Conservation (phyloP, 2,113 vertebrate species). For the Ondatra zibethicus region DNA sequence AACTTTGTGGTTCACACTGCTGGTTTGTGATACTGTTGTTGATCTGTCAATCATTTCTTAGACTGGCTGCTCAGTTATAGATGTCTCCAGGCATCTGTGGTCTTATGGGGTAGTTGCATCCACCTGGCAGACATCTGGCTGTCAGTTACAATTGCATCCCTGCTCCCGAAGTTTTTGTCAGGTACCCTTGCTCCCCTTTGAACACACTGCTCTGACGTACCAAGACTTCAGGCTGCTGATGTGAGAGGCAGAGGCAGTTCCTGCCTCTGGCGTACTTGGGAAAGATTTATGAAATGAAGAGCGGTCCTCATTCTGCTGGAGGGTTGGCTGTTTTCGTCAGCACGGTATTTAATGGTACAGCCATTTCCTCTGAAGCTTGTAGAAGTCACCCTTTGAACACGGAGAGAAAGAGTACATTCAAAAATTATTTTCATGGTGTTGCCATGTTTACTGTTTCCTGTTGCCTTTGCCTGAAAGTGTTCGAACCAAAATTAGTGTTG, state of each 20-base stretch:
- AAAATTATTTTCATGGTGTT: conserved; percentile 88
- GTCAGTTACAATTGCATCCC: conserved; percentile 90
- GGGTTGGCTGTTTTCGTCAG: conserved; percentile 80
- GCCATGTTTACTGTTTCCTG: conserved; percentile 89
- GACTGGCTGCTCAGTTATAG: conserved; percentile 84
- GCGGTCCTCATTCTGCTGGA: conserved; percentile 77
- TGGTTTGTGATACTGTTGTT: conserved; percentile 85
- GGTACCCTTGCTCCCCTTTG: conserved; percentile 87
- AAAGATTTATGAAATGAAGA: conserved; percentile 88
- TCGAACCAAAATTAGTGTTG: conserved; percentile 85
- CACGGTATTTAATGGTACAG: conserved; percentile 84
- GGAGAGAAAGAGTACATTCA: conserved; percentile 85
- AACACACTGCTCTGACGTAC: conserved; percentile 83
- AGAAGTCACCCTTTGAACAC: conserved; percentile 85
- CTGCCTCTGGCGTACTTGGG: conserved; percentile 84
- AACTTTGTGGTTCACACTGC: conserved; percentile 47
- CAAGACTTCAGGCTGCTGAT: conserved; percentile 85
- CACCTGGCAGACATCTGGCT: conserved; percentile 89
- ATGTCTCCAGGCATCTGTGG: conserved; percentile 86
- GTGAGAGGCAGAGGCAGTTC: conserved; percentile 80
- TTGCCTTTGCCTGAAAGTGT: conserved; percentile 87
- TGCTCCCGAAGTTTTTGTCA: conserved; percentile 90
- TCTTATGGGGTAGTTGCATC: conserved; percentile 82
- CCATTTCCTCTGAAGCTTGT: conserved; percentile 87
- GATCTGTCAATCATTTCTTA: conserved; percentile 83